Base-by-base conservation (phyloP, 1,140 invertebrate species). In the Eulimnadia texana region DNA sequence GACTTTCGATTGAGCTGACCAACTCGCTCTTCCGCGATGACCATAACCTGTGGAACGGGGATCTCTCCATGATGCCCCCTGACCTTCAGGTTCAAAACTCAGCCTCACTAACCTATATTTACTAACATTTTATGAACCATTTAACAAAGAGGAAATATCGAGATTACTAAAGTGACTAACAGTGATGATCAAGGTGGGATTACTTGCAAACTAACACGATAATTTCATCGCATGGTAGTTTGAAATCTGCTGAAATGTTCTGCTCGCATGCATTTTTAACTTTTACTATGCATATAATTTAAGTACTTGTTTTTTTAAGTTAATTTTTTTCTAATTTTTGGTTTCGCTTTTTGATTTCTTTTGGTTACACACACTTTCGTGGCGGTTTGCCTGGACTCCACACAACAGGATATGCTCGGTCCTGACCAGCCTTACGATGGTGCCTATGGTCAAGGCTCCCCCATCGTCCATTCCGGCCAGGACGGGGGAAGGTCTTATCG, bases 51-150 rank as follows among this genome's bases (percentile, higher is more conserved):
- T 93, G 90, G 90, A 82, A 82, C 66, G 65, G 64, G 33, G 86
- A 90, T 71, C 78, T 90, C 60, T 82, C 83, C 64, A 86, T 90
- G 80, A 84, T 82, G 64, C 69, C 69, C 25, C 84, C 87, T 56
- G 88, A 91, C 76, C 75, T 92, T 71, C 88, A 91, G 85, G 88
- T 91, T n/a, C n/a, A n/a, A n/a, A n/a, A n/a, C n/a, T n/a, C n/a
- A n/a, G n/a, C n/a, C n/a, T n/a, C n/a, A n/a, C n/a, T n/a, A n/a
- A n/a, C n/a, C n/a, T n/a, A n/a, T n/a, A n/a, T n/a, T n/a, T n/a
- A n/a, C n/a, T n/a, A n/a, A n/a, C n/a, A n/a, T n/a, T n/a, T n/a
- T n/a, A n/a, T n/a, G n/a, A n/a, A n/a, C n/a, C n/a, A n/a, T n/a
- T n/a, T n/a, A n/a, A n/a, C n/a, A n/a, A n/a, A n/a, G n/a, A n/a